Evolutionary conservation across 2,888 invertebrate genomes (phyloP).

Genomic region (Pyralis farinalis): DNA sequence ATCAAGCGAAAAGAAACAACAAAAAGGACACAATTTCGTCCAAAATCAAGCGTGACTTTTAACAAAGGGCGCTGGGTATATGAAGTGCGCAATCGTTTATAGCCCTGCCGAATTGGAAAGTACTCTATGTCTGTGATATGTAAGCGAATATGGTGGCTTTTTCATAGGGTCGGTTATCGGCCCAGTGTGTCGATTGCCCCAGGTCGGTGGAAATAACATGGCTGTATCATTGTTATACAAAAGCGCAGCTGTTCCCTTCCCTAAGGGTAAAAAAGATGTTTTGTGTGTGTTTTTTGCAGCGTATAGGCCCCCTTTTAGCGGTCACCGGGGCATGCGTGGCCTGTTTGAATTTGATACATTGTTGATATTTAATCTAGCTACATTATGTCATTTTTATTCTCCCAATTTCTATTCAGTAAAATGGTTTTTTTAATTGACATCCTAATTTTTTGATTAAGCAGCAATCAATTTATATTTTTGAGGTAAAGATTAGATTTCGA

Average conservation of each 20-base stretch:
- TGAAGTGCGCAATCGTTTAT: conserved; percentile 54
- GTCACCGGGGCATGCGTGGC: conserved; percentile 64
- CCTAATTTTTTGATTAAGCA: too few relatives aligned
- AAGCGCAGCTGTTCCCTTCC: conserved; percentile 76
- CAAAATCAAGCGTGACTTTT: conserved; percentile 76
- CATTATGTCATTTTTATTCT: conserved; percentile 15
- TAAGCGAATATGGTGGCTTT: conserved; percentile 22
- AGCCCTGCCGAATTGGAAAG: conserved; percentile 39
- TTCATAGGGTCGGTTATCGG: conserved; percentile 38
- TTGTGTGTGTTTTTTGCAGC: conserved; percentile 59
- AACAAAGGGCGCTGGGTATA: conserved; percentile 62
- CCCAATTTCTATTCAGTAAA: conserved; percentile 7
- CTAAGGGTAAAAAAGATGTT: conserved; percentile 75
- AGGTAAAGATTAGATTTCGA: too few relatives aligned
- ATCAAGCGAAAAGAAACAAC: conserved; percentile 67
- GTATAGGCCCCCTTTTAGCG: conserved; percentile 62
- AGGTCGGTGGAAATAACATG: conserved; percentile 68
- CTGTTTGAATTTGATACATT: conserved; percentile 45
- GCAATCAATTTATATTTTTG: too few relatives aligned
- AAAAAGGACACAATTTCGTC: conserved; percentile 76
- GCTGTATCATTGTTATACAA: conserved; percentile 77
- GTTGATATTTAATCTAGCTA: conserved; percentile 20
- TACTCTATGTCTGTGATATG: conserved; percentile 9
- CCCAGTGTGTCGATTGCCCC: conserved; percentile 64
- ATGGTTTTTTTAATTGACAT: neutral